Conservation (phyloP, 1,140 invertebrate genomes). For the Solenopsis fugax region DNA sequence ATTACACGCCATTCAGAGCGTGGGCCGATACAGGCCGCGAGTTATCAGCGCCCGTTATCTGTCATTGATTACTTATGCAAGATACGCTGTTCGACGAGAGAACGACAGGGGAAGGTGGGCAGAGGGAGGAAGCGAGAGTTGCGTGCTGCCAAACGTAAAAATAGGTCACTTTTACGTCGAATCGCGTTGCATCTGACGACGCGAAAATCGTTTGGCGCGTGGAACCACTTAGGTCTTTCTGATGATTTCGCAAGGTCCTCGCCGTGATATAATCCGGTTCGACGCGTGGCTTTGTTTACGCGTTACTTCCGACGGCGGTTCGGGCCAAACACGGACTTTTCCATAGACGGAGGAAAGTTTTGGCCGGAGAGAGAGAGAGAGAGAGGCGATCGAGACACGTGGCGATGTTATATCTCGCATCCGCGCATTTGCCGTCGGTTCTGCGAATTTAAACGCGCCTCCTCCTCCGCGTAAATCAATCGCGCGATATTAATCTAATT, state of each 20-base stretch:
- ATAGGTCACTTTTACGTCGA: conserved; percentile 37
- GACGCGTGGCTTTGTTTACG: conserved; percentile 50
- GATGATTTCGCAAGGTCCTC: conserved; percentile 17
- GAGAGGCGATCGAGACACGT: not conserved
- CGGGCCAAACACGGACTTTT: not conserved
- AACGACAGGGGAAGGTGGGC: not conserved
- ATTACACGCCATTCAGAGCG: conserved; percentile 11
- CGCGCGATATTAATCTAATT: not conserved
- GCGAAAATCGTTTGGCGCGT: conserved; percentile 28
- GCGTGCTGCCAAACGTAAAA: conserved; percentile 36
- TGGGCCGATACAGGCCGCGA: not conserved
- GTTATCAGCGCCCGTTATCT: conserved; percentile 47
- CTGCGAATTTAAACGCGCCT: not conserved
- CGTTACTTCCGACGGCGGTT: not conserved
- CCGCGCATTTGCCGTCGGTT: not conserved
- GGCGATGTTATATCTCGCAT: not conserved
- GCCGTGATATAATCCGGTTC: conserved; percentile 8
- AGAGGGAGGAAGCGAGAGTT: not conserved
- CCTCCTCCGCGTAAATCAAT: not conserved
- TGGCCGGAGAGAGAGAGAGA: no score
- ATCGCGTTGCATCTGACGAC: not conserved
- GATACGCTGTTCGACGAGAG: conserved; percentile 25
- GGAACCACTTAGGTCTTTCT: not conserved
- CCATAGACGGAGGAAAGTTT: not conserved
- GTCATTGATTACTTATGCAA: conserved; percentile 44